Evolutionary conservation across 2,797 vertebrate species (phyloP).

Genomic region (Streptopelia turtur): DNA sequence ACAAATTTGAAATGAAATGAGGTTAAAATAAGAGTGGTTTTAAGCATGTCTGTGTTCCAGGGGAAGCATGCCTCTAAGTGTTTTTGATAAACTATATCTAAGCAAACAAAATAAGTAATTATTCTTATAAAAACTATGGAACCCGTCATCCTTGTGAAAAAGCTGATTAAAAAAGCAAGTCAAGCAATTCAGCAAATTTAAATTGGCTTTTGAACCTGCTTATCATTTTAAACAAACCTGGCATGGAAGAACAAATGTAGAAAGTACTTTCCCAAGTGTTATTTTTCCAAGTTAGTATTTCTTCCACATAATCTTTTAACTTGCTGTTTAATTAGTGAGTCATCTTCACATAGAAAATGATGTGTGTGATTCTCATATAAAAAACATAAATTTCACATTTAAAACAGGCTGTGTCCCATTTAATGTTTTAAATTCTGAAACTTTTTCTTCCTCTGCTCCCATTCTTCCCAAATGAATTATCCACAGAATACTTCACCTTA

Average conservation of each 20-base stretch:
- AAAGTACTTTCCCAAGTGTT: neutral
- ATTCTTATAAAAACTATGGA: neutral
- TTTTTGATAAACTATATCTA: neutral
- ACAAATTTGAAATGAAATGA: conserved; percentile 26
- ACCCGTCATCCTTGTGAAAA: neutral
- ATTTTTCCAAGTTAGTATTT: neutral
- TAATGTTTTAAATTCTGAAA: neutral
- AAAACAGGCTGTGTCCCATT: neutral
- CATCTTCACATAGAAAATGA: neutral
- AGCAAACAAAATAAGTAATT: neutral
- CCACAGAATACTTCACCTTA: neutral
- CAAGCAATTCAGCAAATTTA: neutral
- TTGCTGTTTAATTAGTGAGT: neutral
- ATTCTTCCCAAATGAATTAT: neutral
- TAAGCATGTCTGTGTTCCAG: neutral
- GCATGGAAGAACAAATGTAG: neutral
- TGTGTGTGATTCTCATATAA: neutral
- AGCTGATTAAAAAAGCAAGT: neutral
- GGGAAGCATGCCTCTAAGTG: neutral
- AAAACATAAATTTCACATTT: neutral
- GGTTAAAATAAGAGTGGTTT: conserved; percentile 15
- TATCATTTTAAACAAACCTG: neutral
- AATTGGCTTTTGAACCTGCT: neutral
- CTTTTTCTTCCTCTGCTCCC: neutral
- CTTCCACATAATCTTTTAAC: neutral